A percentile compares a stretch with the other conserved stretches of the same genome.
Conservation (phyloP, 2,797 vertebrate genomes). For the Amazona finschi region DNA sequence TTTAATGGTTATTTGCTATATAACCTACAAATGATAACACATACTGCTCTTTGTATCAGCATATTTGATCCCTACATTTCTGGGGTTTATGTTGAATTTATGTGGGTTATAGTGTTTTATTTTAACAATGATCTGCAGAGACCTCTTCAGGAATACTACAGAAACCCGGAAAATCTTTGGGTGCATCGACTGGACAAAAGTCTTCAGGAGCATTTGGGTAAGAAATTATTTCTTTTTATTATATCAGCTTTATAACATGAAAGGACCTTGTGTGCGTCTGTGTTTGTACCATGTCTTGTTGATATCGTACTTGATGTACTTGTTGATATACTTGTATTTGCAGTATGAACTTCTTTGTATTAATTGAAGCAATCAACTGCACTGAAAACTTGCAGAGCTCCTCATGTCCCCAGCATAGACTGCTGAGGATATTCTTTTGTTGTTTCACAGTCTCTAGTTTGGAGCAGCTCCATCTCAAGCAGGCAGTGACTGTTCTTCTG, state of each 20-base stretch:
- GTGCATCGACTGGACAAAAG: conserved; percentile 24
- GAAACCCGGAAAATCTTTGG: conserved; percentile 41
- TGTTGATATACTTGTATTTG: background rate
- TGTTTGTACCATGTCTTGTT: background rate
- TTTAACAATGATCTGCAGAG: conserved; percentile 50
- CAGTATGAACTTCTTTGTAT: background rate
- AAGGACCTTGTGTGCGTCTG: background rate
- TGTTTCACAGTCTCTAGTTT: background rate
- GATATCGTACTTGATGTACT: background rate
- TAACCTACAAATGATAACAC: background rate
- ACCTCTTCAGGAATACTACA: background rate
- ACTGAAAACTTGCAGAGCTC: background rate
- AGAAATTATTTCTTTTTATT: background rate
- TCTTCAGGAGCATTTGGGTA: conserved; percentile 45
- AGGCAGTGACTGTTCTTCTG: background rate
- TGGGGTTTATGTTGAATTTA: background rate
- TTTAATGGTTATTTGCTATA: background rate
- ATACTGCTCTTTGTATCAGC: background rate
- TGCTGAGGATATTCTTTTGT: background rate
- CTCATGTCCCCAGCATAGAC: background rate
- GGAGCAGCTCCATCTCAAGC: background rate
- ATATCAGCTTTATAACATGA: background rate
- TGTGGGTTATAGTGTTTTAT: background rate
- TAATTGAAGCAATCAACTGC: background rate
- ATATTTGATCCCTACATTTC: background rate